These are phyloP conservation scores for Xenopus borealis DNA, from an alignment of 2,113 vertebrate genomes.

Conservation along the genomic window DNA sequence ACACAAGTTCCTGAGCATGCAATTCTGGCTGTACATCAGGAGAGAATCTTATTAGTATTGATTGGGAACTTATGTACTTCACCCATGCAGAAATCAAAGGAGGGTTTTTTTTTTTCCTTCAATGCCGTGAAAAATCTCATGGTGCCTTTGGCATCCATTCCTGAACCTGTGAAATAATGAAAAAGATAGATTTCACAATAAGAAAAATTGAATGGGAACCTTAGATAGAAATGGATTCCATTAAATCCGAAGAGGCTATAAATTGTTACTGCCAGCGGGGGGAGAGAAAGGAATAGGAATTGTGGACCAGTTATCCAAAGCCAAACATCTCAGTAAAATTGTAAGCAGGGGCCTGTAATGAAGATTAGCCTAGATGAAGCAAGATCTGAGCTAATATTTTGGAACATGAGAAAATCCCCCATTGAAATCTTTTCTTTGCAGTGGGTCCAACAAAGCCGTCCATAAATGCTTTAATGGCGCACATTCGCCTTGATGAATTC, in stretches of 20 bases:
- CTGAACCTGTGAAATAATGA: neutral
- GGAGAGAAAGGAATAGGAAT: slow-evolving; percentile 4
- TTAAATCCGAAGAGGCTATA: neutral
- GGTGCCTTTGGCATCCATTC: neutral
- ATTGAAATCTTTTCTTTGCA: slow-evolving; percentile 45
- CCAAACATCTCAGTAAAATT: slow-evolving; percentile 18
- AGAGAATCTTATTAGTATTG: neutral
- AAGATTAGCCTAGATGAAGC: slow-evolving; percentile 10
- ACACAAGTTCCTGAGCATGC: neutral
- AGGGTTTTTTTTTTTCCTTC: neutral
- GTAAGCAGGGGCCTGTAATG: slow-evolving; percentile 1
- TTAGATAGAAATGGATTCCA: slow-evolving; percentile 3
- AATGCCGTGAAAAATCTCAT: neutral
- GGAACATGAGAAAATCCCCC: slow-evolving; percentile 29
- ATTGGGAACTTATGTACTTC: neutral
- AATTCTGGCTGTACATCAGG: neutral
- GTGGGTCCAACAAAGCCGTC: slow-evolving; percentile 34
- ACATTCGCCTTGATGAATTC: slow-evolving; percentile 10
- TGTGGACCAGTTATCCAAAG: slow-evolving; percentile 16
- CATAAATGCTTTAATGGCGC: slow-evolving; percentile 18
- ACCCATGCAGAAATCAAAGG: neutral
- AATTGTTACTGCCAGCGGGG: slow-evolving; percentile 24
- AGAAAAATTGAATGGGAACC: neutral
- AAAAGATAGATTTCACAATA: neutral
- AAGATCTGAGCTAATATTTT: slow-evolving; percentile 40